A percentile compares a stretch with the other conserved stretches of the same genome.
These are phyloP conservation scores for Battus philenor DNA, from an alignment of 1,140 invertebrate genomes.

Conservation along the genomic window DNA sequence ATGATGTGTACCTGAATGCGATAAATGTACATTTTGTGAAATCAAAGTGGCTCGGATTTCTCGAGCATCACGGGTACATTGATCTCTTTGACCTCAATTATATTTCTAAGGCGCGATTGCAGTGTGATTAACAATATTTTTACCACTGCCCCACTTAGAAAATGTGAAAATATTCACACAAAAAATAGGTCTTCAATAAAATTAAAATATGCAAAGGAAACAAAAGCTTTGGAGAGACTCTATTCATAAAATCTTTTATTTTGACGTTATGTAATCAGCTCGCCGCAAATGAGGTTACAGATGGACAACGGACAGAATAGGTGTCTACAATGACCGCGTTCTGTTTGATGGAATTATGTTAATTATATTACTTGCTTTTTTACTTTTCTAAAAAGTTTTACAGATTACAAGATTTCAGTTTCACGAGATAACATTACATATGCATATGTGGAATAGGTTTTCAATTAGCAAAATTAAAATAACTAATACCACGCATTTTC, in stretches of 20 bases:
- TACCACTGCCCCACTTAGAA: conserved; percentile 2
- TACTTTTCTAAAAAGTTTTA: too few species aligned
- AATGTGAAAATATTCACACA: conserved; percentile 9
- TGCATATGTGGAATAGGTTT: too few species aligned
- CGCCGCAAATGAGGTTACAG: conserved; percentile 12
- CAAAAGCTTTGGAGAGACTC: conserved; percentile 21
- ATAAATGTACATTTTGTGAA: conserved; percentile 1
- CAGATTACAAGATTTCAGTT: too few species aligned
- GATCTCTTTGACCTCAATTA: conserved; percentile 1
- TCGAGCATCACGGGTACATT: neutral
- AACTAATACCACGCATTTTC: too few species aligned
- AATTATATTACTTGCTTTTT: too few species aligned
- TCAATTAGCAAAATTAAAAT: too few species aligned
- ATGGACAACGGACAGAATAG: conserved; percentile 22
- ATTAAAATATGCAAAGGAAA: conserved; percentile 28
- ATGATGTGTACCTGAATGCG: conserved; percentile 1
- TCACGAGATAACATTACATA: too few species aligned
- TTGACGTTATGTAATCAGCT: conserved; percentile 14
- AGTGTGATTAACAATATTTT: neutral
- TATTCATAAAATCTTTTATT: conserved; percentile 16
- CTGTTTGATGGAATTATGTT: too few species aligned
- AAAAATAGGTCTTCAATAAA: conserved; percentile 30
- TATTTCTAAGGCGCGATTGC: neutral
- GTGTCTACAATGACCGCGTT: conserved; percentile 7
- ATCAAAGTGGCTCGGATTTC: neutral